Base-by-base conservation (phyloP, 2,113 vertebrate genomes). In the Pyrgilauda ruficollis region DNA sequence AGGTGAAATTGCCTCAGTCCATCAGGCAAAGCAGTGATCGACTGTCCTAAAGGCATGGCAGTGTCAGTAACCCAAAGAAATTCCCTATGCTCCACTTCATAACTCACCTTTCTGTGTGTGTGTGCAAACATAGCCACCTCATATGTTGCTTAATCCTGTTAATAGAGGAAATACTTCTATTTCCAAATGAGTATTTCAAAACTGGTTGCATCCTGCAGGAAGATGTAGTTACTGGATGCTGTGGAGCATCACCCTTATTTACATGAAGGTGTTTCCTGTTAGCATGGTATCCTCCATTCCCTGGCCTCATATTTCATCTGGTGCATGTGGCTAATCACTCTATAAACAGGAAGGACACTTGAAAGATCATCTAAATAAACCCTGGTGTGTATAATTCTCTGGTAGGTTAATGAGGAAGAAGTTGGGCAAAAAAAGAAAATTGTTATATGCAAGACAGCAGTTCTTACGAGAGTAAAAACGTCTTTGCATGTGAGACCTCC, bases 271-370 rank as follows among this genome's bases (percentile, higher is more conserved):
- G 72, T 49, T 96, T 96, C 92, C 94, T 93, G 90, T 93, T 96
- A 94, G 85, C 72, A 68, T 70, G 76, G 93, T 95, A 75, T 83
- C 46, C 79, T 78, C 43, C 7, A 3, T 37, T 75, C 79, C 49
- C 56, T 61, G 56, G 69, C 83, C 44, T 90, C 56, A 1, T 47
- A 24, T 52, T 86, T 93, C 89, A 31, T 93, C 94, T 96, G 64
- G 44, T 92, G 44, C 55, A 52, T 85, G 75, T 72, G 52, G 64
- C 26, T 94, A 78, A 69, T 77, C 43, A 74, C 52, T 67, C 72
- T 90, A 64, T 96, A 97, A 97, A 96, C 95, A 97, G 96, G 94
- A 97, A 95, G 73, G 39, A 94, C 56, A 87, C 79, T 95, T 92
- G 47, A 84, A 94, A 91, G 73, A 72, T 89, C 56, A 78, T 75